phyloP scores from a whole-genome alignment of 1,140 invertebrate genomes.

The Tribolium madens region DNA sequence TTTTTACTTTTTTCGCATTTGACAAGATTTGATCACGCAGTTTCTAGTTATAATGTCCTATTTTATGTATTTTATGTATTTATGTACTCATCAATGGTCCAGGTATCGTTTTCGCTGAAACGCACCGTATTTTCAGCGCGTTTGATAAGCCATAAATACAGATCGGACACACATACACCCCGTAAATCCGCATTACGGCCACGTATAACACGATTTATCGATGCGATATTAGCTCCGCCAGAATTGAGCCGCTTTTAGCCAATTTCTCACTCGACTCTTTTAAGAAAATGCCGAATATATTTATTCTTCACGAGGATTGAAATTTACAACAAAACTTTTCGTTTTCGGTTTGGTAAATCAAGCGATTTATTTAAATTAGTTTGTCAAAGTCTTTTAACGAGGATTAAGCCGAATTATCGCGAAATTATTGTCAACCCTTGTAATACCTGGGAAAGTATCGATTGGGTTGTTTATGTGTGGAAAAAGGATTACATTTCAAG shows the following conservation, averaged over 20 bases:
- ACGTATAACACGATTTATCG: conserved; percentile 37
- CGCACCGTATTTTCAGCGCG: conserved; percentile 21
- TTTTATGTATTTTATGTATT: no score
- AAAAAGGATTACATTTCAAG: background rate
- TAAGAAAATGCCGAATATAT: conserved; percentile 7
- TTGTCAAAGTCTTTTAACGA: background rate
- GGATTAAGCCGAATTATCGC: background rate
- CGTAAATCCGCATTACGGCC: conserved; percentile 35
- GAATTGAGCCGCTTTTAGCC: conserved; percentile 27
- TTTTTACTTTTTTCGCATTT: no score
- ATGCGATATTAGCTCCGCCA: conserved; percentile 19
- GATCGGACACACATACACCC: conserved; percentile 34
- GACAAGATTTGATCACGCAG: no score
- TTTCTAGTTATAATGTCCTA: no score
- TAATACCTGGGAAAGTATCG: background rate
- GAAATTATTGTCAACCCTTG: background rate
- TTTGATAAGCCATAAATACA: conserved; percentile 36
- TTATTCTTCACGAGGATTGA: no score
- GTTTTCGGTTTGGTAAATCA: no score
- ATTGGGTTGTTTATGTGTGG: background rate
- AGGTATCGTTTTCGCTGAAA: conserved; percentile 28
- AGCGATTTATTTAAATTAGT: background rate
- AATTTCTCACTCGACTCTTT: conserved; percentile 10
- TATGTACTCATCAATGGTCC: no score
- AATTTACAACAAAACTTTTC: no score